Base-by-base conservation (phyloP, 1,140 invertebrate genomes). In the Drosophila pallidifrons region DNA sequence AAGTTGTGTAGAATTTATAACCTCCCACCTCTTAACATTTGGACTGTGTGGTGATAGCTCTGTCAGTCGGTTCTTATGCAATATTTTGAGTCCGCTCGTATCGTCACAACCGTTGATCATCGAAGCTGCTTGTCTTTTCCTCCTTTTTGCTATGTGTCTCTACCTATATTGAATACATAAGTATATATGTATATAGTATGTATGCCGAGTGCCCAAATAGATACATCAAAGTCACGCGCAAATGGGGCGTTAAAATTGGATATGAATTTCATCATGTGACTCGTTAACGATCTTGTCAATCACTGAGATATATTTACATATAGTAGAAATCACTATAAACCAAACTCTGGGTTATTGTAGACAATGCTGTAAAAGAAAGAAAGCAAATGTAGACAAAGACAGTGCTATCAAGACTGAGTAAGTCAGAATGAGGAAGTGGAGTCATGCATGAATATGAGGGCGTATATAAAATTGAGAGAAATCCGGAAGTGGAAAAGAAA, bases 171-270 rank as follows among this genome's bases (percentile, higher is more conserved):
- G 41, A 46, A 28, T 38, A 38, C 35, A 46, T 13, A 60, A 13
- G 1, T 60, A 46, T 28, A 43, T 46, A 58, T 15, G 6, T 45
- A 25, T 45, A 43, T 35, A 43, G 28, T 41, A 15, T 46, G 16
- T 41, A 52, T 41, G 15, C 58, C 30, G 46, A 13, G 38, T 32
- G 20, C 4, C 54, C 46, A 30, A 46, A 73, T 43, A 32, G 30
- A 58, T 15, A 72, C 32, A 72, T 69, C 51, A 61, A 74, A 68
- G 49, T 74, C 71, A 74, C 41, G 64, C 65, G 65, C 71, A 61
- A 68, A 57, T 54, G 13, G 38, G 49, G 71, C 65, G 65, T 61
- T 57, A 74, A 15, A 68, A 74, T 46, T 69, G 72, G 57, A 69
- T 75, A 69, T 49, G 38, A 38, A 49, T 41, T 43, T 20, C 54